Evolutionary conservation across 2,113 vertebrate genomes (phyloP), one percentile per base, ranked within the genome.

Genomic region (Pleuronectes platessa): DNA sequence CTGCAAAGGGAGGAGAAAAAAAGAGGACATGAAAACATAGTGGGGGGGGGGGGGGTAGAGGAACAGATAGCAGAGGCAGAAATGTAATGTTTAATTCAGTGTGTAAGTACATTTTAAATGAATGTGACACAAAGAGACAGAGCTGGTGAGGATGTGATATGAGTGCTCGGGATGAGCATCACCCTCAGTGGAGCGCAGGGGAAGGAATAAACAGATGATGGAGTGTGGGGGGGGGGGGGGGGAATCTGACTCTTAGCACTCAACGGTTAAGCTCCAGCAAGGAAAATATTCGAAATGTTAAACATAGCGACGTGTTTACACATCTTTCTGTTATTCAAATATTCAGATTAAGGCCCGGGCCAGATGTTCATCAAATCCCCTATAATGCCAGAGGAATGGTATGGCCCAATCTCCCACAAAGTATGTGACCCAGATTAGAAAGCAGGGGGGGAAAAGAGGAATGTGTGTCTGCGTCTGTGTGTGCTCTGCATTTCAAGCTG

Each of bases 401-500:
- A 93, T 59, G 81, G 90, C 89, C 92, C 93, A 93, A 93, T 92
- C 92, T 93, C 88, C 87, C 83, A 83, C 88, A 90, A 92, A 94
- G 90, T 92, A 88, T 93, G 88, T 94, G 93, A 94, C 93, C 93
- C 94, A 94, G 92, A 94, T 94, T 92, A 93, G 85, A 89, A 85
- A 84, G 84, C 83, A 76, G 67, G 84, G 77, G 83, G 67, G 64
- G 3, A 18, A 37, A 67, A 56, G 58, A 62, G 68, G 72, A 76
- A 76, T 74, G 75, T 68, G 85, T 60, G 82, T 21, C 72, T 83
- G 68, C 40, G 40, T 70, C 11, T 53, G 54, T 71, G 61, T 71
- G 77, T 71, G 45, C 78, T 80, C 79, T 85, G 74, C 80, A 83
- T 89, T 89, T 84, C 74, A 78, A 81, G 68, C 81, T 81, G 74